Conservation (phyloP, 2,888 invertebrate genomes). For the Chalcosyrphus nemorum region DNA sequence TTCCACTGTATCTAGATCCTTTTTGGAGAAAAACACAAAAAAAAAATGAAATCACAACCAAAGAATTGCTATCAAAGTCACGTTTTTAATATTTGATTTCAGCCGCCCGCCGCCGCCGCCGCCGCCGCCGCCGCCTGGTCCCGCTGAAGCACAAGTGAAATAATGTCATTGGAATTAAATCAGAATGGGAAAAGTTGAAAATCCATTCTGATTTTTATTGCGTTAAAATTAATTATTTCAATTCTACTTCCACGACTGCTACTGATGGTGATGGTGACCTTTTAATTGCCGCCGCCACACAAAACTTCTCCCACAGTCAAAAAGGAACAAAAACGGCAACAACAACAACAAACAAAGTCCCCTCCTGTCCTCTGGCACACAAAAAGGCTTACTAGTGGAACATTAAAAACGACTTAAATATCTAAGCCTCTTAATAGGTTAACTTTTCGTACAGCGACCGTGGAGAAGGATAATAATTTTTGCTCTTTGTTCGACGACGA, state of each 20-base stretch:
- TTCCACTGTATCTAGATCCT: too few relatives aligned
- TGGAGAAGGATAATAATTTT: constrained; percentile 48
- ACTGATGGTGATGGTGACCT: not conserved
- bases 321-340: not conserved
- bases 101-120: too few relatives aligned
- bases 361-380: not conserved
- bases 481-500: constrained; percentile 47
- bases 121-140: too few relatives aligned
- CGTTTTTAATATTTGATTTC: not conserved
- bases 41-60: not conserved
- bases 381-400: constrained; percentile 13
- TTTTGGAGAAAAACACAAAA: too few relatives aligned
- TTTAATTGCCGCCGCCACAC: not conserved
- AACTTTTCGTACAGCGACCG: constrained; percentile 44
- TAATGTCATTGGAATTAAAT: not conserved
- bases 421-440: constrained; percentile 67
- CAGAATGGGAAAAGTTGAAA: constrained; percentile 1
- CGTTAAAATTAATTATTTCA: constrained; percentile 49
- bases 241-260: not conserved
- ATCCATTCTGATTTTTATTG: constrained; percentile 39
- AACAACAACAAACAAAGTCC: not conserved
- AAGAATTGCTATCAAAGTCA: too few relatives aligned
- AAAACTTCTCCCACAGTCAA: not conserved
- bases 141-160: not conserved
- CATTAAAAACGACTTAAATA: constrained; percentile 62